Evolutionary conservation across 2,113 vertebrate genomes (phyloP).

Genomic region (Ahaetulla prasina): DNA sequence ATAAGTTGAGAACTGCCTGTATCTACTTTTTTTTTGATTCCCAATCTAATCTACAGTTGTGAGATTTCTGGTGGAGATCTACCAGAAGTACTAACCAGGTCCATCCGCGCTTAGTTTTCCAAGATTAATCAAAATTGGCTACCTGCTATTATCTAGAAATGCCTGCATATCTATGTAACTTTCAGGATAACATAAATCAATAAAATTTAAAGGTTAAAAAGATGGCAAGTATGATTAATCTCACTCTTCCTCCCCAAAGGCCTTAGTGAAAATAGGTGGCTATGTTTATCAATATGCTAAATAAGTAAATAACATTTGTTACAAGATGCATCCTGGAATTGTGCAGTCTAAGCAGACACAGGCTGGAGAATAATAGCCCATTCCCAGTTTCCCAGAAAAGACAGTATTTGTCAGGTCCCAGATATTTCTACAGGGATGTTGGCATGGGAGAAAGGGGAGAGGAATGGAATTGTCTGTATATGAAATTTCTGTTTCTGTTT

Average conservation of each 20-base stretch:
- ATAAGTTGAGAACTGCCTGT: neutral
- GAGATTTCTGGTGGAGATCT: neutral
- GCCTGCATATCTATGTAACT: neutral
- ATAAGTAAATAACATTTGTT: neutral
- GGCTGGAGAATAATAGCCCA: neutral
- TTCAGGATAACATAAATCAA: neutral
- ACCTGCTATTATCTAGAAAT: neutral
- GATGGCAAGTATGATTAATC: neutral
- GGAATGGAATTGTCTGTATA: too few species aligned
- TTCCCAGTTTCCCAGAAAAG: neutral
- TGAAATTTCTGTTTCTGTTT: too few species aligned
- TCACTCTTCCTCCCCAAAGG: neutral
- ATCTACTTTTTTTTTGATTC: neutral
- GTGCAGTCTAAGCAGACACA: neutral
- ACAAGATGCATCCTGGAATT: neutral
- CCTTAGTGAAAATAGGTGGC: neutral
- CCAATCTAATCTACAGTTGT: neutral
- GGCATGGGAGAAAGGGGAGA: too few species aligned
- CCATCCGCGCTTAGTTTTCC: neutral
- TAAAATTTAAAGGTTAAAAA: neutral
- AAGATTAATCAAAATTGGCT: neutral
- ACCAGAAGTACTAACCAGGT: neutral
- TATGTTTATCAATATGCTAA: neutral
- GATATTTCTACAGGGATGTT: too few species aligned
- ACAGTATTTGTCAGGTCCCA: neutral